Conservation (phyloP, 2,113 vertebrate species). For the Rhynchomys soricoides region DNA sequence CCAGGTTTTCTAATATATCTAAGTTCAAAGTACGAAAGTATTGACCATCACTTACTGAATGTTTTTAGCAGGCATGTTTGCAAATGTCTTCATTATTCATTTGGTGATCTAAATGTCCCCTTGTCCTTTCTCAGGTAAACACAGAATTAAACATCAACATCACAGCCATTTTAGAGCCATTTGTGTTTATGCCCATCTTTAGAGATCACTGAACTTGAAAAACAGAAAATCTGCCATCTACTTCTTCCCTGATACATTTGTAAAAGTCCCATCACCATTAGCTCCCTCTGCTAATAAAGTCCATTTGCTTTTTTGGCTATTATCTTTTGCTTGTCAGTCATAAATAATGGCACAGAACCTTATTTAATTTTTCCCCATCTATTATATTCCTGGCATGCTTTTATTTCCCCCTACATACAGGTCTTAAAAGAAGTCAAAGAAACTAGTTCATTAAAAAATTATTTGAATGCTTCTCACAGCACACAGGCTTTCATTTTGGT, state of each 20-base stretch:
- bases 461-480: slow-evolving; percentile 73
- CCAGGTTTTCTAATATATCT: slow-evolving; percentile 40
- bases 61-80: slow-evolving; percentile 58
- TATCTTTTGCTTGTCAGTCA: slow-evolving; percentile 78
- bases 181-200: background rate
- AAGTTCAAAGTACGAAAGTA: slow-evolving; percentile 44
- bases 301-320: slow-evolving; percentile 69
- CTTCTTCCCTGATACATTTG: slow-evolving; percentile 61
- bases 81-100: slow-evolving; percentile 29
- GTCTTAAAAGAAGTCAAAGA: slow-evolving; percentile 75
- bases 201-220: slow-evolving; percentile 52
- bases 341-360: slow-evolving; percentile 73
- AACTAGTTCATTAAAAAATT: slow-evolving; percentile 79
- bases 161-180: slow-evolving; percentile 21
- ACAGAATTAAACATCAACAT: slow-evolving; percentile 44
- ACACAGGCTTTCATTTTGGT: slow-evolving; percentile 54
- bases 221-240: slow-evolving; percentile 51
- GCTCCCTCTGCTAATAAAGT: slow-evolving; percentile 71
- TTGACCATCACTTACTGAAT: slow-evolving; percentile 10
- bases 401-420: slow-evolving; percentile 57
- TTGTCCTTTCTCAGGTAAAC: slow-evolving; percentile 27
- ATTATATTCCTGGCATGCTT: slow-evolving; percentile 71
- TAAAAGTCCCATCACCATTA: slow-evolving; percentile 72
- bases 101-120: slow-evolving; percentile 2
- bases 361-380: slow-evolving; percentile 68